A percentile compares a stretch with the other conserved stretches of the same genome.
phyloP scores from a whole-genome alignment of 35 echinoderm and acorn worm species.

The Lytechinus pictus region DNA sequence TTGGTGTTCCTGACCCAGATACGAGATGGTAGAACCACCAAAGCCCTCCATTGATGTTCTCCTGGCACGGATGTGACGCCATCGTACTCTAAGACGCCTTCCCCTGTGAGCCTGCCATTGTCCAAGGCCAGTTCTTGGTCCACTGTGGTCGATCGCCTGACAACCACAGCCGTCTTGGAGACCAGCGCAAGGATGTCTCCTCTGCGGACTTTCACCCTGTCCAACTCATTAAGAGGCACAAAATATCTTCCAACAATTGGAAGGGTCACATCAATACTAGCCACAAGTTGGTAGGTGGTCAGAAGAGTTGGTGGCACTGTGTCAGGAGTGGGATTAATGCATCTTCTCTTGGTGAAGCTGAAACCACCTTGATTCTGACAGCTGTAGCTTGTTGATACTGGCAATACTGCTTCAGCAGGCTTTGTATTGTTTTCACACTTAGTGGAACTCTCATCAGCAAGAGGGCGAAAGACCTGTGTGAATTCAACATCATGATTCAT shows the following conservation, averaged over 20 bases:
- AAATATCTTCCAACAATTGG: not conserved
- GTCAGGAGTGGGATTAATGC: constrained; percentile 45
- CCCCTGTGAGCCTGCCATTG: not conserved
- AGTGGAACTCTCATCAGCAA: constrained; percentile 5
- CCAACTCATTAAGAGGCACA: not conserved
- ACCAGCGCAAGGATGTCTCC: not conserved
- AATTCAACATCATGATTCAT: constrained; percentile 22
- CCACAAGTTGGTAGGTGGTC: not conserved
- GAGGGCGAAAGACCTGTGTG: constrained; percentile 12
- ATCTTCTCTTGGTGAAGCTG: constrained; percentile 31
- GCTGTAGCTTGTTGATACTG: not conserved
- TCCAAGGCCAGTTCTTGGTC: not conserved
- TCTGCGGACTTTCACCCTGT: not conserved
- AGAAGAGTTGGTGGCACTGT: not conserved
- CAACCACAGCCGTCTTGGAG: not conserved
- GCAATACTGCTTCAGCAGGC: not conserved
- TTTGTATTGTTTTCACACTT: constrained; percentile 11
- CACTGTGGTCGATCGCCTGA: not conserved
- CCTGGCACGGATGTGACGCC: not conserved
- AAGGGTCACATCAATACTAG: not conserved
- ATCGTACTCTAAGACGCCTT: not conserved
- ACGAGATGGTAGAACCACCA: constrained; percentile 35
- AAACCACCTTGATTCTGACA: constrained; percentile 24
- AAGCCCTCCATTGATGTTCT: constrained; percentile 27
- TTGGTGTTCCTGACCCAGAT: constrained; percentile 39